Evolutionary conservation across 2,113 vertebrate genomes (phyloP).

Genomic region (Micromys minutus): DNA sequence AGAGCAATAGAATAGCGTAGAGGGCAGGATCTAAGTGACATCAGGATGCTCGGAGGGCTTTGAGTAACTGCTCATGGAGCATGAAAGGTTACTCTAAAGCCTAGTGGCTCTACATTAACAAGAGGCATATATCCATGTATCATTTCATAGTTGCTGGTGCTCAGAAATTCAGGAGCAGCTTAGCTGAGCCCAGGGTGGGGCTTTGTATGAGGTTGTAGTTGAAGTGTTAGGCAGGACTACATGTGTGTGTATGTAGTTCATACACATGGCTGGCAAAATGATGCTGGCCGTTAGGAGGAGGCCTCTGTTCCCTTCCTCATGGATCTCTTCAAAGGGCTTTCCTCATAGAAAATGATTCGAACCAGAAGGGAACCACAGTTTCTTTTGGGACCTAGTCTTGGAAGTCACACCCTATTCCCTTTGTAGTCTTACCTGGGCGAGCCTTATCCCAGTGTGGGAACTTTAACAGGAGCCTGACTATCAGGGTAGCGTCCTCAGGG

Average conservation of each 20-base stretch:
- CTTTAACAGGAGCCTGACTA: background rate
- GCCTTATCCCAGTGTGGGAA: background rate
- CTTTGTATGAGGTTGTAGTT: background rate
- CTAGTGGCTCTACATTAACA: background rate
- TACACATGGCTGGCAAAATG: background rate
- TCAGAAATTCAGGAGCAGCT: conserved; percentile 17
- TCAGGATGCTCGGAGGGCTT: background rate
- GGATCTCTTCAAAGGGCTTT: background rate
- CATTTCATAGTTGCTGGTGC: background rate
- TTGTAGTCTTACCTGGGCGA: background rate
- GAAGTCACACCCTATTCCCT: background rate
- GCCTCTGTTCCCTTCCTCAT: background rate
- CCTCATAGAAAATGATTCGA: background rate
- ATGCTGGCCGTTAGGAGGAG: background rate
- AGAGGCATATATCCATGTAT: background rate
- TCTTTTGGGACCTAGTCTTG: conserved; percentile 9
- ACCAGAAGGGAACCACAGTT: background rate
- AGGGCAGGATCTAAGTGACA: conserved; percentile 1
- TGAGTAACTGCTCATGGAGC: background rate
- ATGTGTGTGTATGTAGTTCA: background rate
- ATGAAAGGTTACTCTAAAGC: background rate
- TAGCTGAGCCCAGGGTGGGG: background rate
- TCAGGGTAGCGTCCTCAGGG: background rate
- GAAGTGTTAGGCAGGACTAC: background rate
- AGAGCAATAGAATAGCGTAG: background rate